Percentiles rank a stretch among this genome's conserved stretches.
These are phyloP conservation scores for Emydocephalus ijimae DNA, from an alignment of 2,113 vertebrate species.

Conservation along the genomic window DNA sequence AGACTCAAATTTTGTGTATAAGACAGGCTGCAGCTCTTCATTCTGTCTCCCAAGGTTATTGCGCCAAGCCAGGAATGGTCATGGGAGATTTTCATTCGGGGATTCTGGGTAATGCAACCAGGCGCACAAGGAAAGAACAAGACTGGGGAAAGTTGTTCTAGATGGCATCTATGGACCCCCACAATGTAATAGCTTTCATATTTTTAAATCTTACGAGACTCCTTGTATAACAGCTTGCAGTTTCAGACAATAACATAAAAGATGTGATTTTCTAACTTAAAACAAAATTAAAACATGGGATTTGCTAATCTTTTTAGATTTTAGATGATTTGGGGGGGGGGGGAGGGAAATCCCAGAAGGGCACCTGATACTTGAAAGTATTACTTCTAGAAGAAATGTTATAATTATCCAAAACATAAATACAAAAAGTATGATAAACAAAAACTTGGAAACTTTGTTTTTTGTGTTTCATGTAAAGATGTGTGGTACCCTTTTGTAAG, in stretches of 20 bases:
- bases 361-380: neutral
- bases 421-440: neutral
- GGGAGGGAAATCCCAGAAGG: neutral
- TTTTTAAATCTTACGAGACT: neutral
- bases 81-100: too few relatives aligned
- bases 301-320: too few relatives aligned
- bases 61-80: neutral
- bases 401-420: neutral
- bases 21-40: neutral
- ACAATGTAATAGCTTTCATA: neutral
- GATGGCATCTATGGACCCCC: neutral
- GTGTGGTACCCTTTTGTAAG: constrained; percentile 1
- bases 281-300: too few relatives aligned
- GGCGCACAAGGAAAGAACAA: neutral
- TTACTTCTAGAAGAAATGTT: neutral
- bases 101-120: neutral
- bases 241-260: neutral
- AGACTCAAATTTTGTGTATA: neutral
- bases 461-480: constrained; percentile 6
- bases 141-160: neutral
- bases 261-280: neutral
- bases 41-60: neutral
- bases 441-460: neutral
- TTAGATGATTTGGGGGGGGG: neutral
- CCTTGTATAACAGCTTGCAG: neutral